Evolutionary conservation across 2,113 vertebrate species (phyloP).

Genomic region (Dasyprocta punctata): DNA sequence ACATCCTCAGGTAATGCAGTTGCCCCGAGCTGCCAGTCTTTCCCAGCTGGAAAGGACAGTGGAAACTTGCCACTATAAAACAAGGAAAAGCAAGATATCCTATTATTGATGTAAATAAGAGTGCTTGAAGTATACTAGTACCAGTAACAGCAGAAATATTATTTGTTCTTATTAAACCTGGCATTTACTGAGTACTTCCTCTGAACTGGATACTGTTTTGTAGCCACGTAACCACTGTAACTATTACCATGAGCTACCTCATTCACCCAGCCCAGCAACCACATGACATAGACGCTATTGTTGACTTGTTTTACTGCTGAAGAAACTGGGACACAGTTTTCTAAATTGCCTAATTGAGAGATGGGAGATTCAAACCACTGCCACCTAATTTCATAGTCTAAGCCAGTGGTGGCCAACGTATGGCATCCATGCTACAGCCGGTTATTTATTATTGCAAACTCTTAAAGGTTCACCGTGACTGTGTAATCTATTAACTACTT

Average conservation of each 20-base stretch:
- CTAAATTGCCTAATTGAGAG: neutral
- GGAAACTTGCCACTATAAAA: neutral
- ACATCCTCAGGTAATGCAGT: neutral
- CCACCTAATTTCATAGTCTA: neutral
- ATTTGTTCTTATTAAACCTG: neutral
- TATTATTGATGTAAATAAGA: neutral
- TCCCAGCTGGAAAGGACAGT: neutral
- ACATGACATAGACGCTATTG: neutral
- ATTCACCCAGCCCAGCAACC: too few species aligned
- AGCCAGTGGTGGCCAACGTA: neutral
- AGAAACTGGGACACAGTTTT: neutral
- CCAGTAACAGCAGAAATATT: neutral
- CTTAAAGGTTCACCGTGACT: neutral
- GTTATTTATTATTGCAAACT: neutral
- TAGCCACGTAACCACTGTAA: neutral
- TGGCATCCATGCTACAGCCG: neutral
- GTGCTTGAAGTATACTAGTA: neutral
- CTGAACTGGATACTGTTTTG: neutral
- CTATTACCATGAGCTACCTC: neutral
- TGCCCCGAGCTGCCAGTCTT: neutral
- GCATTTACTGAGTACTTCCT: neutral
- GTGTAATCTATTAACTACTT: neutral
- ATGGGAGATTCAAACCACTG: neutral
- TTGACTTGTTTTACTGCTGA: neutral
- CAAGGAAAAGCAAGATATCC: neutral